These are phyloP conservation scores for Paramormyrops kingsleyae DNA, from an alignment of 2,113 vertebrate genomes.

Conservation along the genomic window DNA sequence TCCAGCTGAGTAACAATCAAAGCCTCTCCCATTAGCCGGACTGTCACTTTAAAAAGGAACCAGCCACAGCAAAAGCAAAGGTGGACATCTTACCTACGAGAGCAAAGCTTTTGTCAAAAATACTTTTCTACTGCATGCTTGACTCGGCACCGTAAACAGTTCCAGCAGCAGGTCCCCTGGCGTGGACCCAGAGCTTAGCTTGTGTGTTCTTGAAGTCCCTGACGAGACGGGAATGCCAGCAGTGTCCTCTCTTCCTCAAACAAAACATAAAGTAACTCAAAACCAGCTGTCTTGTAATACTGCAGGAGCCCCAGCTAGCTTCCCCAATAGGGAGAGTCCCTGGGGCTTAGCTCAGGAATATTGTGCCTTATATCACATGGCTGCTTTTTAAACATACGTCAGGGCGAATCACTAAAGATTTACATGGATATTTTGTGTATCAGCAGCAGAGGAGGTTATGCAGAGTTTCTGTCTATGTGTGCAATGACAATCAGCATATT, in stretches of 20 bases:
- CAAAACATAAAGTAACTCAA: neutral
- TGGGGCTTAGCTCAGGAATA: neutral
- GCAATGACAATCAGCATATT: neutral
- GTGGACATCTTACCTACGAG: neutral
- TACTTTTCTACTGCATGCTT: constrained; percentile 26
- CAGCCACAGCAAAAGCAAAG: neutral
- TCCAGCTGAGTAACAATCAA: neutral
- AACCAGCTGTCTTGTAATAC: neutral
- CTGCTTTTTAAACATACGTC: neutral
- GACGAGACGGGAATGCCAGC: neutral
- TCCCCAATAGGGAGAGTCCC: neutral
- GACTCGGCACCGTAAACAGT: constrained; percentile 18
- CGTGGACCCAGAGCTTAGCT: constrained; percentile 13
- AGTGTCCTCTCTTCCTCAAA: neutral
- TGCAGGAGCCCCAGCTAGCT: neutral
- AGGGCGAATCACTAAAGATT: neutral
- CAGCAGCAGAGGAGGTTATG: neutral
- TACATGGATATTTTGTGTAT: neutral
- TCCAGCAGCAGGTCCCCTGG: constrained; percentile 22
- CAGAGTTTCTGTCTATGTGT: neutral
- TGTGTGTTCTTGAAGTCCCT: constrained; percentile 16
- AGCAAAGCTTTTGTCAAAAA: neutral
- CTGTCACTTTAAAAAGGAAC: neutral
- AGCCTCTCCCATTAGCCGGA: neutral
- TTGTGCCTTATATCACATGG: neutral